These are phyloP conservation scores for Anorthoa munda DNA, from an alignment of 2,888 invertebrate genomes.

Conservation along the genomic window DNA sequence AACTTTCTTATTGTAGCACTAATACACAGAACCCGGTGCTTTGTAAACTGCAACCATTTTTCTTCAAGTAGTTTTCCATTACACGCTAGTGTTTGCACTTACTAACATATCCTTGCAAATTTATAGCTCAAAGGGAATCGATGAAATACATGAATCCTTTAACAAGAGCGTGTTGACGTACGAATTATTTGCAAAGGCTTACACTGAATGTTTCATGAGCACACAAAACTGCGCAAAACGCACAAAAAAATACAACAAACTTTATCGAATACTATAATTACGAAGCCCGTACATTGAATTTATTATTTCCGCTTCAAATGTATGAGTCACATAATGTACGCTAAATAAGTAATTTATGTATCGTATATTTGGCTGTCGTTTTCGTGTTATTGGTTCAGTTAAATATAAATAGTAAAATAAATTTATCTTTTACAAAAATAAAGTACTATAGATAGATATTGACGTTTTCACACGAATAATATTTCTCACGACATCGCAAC, in stretches of 20 bases:
- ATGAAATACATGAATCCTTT: conserved; percentile 59
- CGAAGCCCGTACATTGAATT: conserved; percentile 7
- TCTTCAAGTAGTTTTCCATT: conserved; percentile 59
- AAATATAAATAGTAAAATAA: conserved; percentile 10
- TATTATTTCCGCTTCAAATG: conserved; percentile 22
- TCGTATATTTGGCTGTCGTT: conserved; percentile 7
- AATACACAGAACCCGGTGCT: conserved; percentile 31
- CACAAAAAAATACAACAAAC: conserved; percentile 33
- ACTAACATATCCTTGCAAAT: conserved; percentile 51
- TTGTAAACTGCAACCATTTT: conserved; percentile 40
- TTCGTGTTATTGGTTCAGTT: neutral
- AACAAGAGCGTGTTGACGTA: conserved; percentile 50
- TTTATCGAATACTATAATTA: conserved; percentile 45
- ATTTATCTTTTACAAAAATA: neutral
- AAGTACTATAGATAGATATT: no score
- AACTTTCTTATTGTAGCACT: conserved; percentile 40
- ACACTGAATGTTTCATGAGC: conserved; percentile 65
- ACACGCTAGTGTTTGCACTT: conserved; percentile 41
- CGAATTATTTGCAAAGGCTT: conserved; percentile 57
- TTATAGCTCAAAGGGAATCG: conserved; percentile 61
- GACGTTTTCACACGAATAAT: neutral
- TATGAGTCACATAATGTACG: conserved; percentile 13
- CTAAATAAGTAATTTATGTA: conserved; percentile 14
- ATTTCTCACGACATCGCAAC: neutral
- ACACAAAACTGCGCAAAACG: conserved; percentile 27